phyloP scores from a whole-genome alignment of 2,113 vertebrate genomes.

The Apteryx owenii region DNA sequence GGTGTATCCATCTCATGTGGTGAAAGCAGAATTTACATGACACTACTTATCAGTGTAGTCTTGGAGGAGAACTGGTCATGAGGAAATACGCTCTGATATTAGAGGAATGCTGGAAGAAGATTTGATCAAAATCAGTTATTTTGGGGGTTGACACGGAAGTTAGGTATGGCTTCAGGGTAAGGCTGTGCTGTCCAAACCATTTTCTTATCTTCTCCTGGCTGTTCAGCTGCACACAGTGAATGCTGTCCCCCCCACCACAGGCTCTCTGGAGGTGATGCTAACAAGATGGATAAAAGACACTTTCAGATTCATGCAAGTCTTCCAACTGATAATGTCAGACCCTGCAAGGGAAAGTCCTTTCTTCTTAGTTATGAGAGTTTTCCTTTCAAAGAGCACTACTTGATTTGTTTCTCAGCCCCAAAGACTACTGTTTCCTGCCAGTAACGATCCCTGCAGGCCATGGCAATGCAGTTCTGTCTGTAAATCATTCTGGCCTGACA shows the following conservation, averaged over 20 bases:
- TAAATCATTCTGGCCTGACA: not conserved
- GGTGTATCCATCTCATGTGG: not conserved
- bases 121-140: not conserved
- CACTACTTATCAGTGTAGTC: no score
- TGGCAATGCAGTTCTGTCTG: not conserved
- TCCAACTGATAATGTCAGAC: not conserved
- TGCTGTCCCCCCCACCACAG: fast-evolving
- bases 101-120: not conserved
- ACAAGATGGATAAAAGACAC: not conserved
- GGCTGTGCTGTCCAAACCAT: not conserved
- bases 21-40: not conserved
- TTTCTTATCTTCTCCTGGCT: not conserved
- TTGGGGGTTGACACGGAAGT: not conserved
- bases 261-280: not conserved
- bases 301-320: not conserved
- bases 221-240: not conserved
- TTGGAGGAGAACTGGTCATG: not conserved
- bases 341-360: not conserved
- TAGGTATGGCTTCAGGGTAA: not conserved
- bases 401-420: not conserved
- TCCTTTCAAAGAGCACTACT: not conserved
- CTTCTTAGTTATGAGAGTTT: not conserved
- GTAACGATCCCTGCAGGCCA: not conserved
- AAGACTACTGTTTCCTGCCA: not conserved
- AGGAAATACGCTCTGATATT: not conserved